Evolutionary conservation across 1,140 invertebrate genomes (phyloP), one percentile per base, ranked within the genome.

Genomic region (Apis florea): DNA sequence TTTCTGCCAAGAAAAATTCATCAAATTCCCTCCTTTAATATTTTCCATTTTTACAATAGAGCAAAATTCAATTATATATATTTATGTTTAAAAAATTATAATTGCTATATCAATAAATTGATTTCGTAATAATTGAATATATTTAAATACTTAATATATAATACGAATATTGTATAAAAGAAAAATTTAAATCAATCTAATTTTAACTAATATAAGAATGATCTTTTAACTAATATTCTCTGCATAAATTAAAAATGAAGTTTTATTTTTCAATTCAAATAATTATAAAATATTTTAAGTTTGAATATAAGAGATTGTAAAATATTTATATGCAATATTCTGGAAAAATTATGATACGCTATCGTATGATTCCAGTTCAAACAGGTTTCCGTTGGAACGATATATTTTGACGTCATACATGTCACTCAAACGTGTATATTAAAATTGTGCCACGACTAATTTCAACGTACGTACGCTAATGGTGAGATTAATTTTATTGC

Each of bases 1-100:
- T 67, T 66, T 74, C 71, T 80, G 71, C 79, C 79, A 80, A 80
- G 71, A 80, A 80, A 80, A 80, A 74, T 80, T 53, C 49, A 54
- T 31, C 26, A 64, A 64, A 63, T 21, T 51, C 59, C 77, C 68
- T 63, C 53, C 69, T 26, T 54, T 26, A 11, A 54, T 74, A 74
- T 74, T 58, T 75, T 58, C 61, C 21, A 53, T 40, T 31, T 5
- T 2, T 17, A 61, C 26, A 11, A 5, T 19, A 15, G 51, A 56
- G 24, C 63, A 40, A 40, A 40, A 40, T 0, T 40, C 31, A 40
- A 40, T 40, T 40, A 40, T 40, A 40, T 40, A 40, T 40, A 40
- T 40, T 40, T 40, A 40, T 40, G 6, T 40, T 40, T 40, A 40
- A 40, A 40, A 40, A 40, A 40, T 40, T 40, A 40, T 40, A 40